Evolutionary conservation across 2,113 vertebrate species (phyloP).

Genomic region (Gavialis gangeticus): DNA sequence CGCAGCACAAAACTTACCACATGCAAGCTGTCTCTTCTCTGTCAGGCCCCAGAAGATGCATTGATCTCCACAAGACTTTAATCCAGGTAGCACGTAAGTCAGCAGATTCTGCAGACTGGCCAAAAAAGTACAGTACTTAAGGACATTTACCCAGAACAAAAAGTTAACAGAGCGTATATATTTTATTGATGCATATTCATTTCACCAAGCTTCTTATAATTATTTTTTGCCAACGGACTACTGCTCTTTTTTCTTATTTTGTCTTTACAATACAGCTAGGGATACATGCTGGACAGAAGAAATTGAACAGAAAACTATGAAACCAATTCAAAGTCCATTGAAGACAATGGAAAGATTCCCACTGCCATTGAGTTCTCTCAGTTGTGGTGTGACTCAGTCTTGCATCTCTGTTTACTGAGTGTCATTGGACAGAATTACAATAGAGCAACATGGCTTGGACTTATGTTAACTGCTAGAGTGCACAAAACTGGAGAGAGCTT

Average conservation of each 20-base stretch:
- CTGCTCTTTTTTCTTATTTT: background rate
- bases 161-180: background rate
- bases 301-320: background rate
- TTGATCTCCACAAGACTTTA: conserved; percentile 75
- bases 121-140: background rate
- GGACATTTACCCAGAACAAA: background rate
- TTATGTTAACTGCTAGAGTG: no score
- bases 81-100: conserved; percentile 78
- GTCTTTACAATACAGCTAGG: background rate
- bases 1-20: conserved; percentile 39
- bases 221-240: background rate
- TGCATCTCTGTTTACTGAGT: background rate
- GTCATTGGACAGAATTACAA: background rate
- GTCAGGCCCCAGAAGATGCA: conserved; percentile 59
- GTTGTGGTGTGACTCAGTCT: background rate
- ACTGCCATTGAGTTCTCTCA: background rate
- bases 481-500: background rate
- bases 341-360: background rate
- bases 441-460: background rate
- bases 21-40: background rate
- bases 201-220: background rate
- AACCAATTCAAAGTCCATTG: background rate
- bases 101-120: conserved; percentile 76
- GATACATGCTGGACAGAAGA: background rate
- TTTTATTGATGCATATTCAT: background rate